Conservation (phyloP, 2,888 invertebrate genomes). For the Hylaea fasciaria region DNA sequence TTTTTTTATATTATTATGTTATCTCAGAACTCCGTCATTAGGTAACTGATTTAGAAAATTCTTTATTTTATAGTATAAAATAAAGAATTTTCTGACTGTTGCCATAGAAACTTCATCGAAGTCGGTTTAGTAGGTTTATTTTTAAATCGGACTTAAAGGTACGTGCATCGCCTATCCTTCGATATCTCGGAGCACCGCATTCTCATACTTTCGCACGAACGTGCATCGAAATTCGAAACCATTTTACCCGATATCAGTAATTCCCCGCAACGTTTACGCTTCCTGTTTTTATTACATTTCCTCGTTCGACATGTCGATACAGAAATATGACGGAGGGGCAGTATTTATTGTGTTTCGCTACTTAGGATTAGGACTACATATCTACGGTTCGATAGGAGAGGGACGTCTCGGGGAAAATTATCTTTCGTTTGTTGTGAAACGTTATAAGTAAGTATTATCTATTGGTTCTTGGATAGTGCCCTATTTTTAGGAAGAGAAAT, state of each 20-base stretch:
- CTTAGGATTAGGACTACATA: conserved; percentile 24
- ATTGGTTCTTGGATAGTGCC: not conserved
- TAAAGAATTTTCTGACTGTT: no score
- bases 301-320: conserved; percentile 38
- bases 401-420: conserved; percentile 12
- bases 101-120: no score
- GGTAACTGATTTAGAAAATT: no score
- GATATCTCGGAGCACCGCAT: no score
- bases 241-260: conserved; percentile 1
- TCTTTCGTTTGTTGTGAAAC: conserved; percentile 19
- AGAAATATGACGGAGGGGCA: conserved; percentile 36
- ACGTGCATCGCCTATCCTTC: no score
- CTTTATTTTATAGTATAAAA: no score
- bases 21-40: no score
- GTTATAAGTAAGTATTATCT: conserved; percentile 14
- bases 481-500: no score
- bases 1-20: no score
- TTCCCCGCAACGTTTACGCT: conserved; percentile 22
- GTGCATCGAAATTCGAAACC: not conserved
- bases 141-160: no score
- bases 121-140: no score
- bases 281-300: conserved; percentile 37
- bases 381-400: conserved; percentile 10
- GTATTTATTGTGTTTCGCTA: conserved; percentile 38
- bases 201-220: no score